A percentile compares a stretch with the other conserved stretches of the same genome.
phyloP scores from a whole-genome alignment of 2,888 invertebrate species.

The Elgonia sp. region DNA sequence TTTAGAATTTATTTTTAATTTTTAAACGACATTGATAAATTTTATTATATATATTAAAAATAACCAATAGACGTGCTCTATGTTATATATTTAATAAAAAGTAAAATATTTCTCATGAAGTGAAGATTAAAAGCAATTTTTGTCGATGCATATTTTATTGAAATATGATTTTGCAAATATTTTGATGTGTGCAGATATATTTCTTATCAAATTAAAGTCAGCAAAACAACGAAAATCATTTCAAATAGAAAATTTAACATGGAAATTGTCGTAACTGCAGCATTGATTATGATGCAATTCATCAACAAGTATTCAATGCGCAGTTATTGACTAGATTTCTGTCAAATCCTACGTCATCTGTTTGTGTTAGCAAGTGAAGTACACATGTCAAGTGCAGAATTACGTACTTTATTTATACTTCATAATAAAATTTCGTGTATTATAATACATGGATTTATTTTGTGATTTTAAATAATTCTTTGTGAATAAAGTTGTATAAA shows the following conservation, averaged over 20 bases:
- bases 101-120: no score
- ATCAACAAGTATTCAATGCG: slow-evolving; percentile 64
- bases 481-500: no score
- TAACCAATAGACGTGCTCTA: no score
- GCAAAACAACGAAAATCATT: slow-evolving; percentile 7
- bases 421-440: no score
- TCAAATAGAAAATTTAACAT: slow-evolving; percentile 7
- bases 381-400: slow-evolving; percentile 55
- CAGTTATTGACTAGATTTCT: slow-evolving; percentile 68
- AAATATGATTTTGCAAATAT: background rate
- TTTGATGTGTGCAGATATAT: background rate
- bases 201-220: background rate
- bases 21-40: no score
- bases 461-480: background rate
- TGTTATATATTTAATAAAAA: no score
- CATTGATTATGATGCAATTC: slow-evolving; percentile 56
- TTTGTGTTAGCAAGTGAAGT: slow-evolving; percentile 56
- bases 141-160: no score
- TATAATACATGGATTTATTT: background rate
- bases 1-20: no score
- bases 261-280: slow-evolving; percentile 47
- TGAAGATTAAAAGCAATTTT: no score
- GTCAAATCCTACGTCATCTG: slow-evolving; percentile 67
- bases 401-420: slow-evolving; percentile 32
- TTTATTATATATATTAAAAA: no score